phyloP scores from a whole-genome alignment of 2,113 vertebrate genomes.

The Plecotus auritus region DNA sequence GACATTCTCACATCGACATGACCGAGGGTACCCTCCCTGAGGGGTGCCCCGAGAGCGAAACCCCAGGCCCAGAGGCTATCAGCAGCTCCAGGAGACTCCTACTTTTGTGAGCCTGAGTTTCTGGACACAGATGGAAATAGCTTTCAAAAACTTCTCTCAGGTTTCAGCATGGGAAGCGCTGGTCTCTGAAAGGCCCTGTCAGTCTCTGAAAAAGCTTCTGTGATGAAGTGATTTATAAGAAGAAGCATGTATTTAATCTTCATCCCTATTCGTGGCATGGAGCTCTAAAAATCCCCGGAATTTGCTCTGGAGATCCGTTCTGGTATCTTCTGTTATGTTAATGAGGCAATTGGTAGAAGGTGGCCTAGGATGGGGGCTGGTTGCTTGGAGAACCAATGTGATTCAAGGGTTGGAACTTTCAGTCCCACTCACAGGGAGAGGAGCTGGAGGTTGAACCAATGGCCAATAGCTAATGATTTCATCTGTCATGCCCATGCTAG shows the following conservation, averaged over 20 bases:
- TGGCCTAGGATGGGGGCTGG: neutral
- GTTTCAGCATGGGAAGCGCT: neutral
- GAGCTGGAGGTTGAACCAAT: neutral
- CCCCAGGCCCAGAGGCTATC: neutral
- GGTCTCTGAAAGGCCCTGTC: neutral
- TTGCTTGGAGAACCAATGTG: neutral
- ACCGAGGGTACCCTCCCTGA: neutral
- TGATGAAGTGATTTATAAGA: neutral
- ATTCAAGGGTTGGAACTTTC: neutral
- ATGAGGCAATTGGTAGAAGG: neutral
- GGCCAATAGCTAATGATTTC: neutral
- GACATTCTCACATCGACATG: neutral
- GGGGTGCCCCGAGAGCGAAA: neutral
- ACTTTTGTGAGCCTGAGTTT: neutral
- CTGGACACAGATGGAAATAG: neutral
- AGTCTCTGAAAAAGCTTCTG: neutral
- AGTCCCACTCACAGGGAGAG: neutral
- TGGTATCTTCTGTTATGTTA: neutral
- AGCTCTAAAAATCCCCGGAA: neutral
- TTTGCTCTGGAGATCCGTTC: neutral
- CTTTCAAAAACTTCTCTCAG: neutral
- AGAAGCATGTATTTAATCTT: neutral
- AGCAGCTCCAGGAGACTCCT: neutral
- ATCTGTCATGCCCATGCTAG: neutral
- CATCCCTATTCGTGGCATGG: neutral